phyloP scores from a whole-genome alignment of 2,113 vertebrate species.

The Aptenodytes forsteri region DNA sequence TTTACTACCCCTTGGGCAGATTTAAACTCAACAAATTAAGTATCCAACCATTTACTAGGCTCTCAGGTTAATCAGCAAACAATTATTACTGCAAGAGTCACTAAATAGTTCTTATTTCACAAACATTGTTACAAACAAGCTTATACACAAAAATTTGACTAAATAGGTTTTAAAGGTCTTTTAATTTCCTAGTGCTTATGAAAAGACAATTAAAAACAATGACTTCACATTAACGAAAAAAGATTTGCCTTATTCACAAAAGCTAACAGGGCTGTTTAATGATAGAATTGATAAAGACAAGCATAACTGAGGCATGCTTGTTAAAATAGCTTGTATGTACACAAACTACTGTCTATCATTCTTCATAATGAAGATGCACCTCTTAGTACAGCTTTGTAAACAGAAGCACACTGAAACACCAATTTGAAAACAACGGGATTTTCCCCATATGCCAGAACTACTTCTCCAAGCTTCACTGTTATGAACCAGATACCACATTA shows the following conservation, averaged over 20 bases:
- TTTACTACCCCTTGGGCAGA: not conserved
- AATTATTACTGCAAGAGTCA: not conserved
- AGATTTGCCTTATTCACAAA: not conserved
- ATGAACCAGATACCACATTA: accelerated
- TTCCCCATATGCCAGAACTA: not conserved
- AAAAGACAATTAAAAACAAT: not conserved
- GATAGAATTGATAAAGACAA: not conserved
- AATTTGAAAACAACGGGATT: not conserved
- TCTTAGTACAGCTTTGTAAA: not conserved
- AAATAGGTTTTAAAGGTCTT: not conserved
- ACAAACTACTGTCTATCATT: not conserved
- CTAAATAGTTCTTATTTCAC: not conserved
- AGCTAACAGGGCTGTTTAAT: not conserved
- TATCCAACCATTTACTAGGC: not conserved
- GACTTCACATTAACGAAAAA: not conserved
- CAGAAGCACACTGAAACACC: not conserved
- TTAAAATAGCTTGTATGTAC: not conserved
- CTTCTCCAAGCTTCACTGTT: not conserved
- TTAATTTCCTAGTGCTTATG: not conserved
- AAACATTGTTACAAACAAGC: not conserved
- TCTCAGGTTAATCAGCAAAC: not conserved
- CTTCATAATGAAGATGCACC: not conserved
- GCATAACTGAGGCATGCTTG: not conserved
- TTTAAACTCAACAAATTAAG: not conserved
- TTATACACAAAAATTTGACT: not conserved